These are phyloP conservation scores for Megalurothrips usitatus DNA, from an alignment of 2,888 invertebrate species.

Conservation along the genomic window DNA sequence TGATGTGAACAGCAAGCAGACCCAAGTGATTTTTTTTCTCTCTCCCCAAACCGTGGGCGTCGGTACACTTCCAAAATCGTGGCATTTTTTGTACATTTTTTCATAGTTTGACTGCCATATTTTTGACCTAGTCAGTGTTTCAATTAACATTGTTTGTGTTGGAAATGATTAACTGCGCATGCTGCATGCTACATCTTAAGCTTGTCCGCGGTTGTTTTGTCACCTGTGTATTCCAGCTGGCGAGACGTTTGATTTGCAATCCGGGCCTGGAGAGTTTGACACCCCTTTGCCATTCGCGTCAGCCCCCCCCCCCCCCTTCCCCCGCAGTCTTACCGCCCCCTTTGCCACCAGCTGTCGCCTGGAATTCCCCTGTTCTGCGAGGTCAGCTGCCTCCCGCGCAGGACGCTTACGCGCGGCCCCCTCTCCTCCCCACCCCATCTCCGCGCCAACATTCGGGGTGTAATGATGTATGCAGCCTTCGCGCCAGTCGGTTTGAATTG, in stretches of 20 bases:
- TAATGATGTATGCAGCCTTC: no score
- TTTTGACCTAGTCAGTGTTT: neutral
- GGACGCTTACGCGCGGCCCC: neutral
- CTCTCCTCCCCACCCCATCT: no score
- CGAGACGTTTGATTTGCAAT: no score
- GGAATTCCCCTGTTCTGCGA: no score
- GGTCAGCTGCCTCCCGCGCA: neutral
- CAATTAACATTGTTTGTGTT: neutral
- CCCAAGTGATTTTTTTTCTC: slow-evolving; percentile 16
- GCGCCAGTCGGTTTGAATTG: no score
- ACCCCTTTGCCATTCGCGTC: neutral
- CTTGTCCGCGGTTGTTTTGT: neutral
- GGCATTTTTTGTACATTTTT: neutral
- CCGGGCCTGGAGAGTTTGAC: neutral
- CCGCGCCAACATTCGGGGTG: no score
- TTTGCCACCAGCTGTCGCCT: neutral
- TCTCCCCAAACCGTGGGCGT: neutral
- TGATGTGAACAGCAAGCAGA: slow-evolving; percentile 15
- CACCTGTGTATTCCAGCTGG: no score
- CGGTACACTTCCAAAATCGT: neutral
- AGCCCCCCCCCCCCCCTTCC: neutral
- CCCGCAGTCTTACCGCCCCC: neutral
- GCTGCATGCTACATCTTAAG: neutral
- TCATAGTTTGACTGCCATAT: neutral
- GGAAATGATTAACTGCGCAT: neutral